Percentiles rank a stretch among this genome's conserved stretches.
Evolutionary conservation across 2,888 invertebrate species (phyloP).

Genomic region (Xanthorhoe designata): DNA sequence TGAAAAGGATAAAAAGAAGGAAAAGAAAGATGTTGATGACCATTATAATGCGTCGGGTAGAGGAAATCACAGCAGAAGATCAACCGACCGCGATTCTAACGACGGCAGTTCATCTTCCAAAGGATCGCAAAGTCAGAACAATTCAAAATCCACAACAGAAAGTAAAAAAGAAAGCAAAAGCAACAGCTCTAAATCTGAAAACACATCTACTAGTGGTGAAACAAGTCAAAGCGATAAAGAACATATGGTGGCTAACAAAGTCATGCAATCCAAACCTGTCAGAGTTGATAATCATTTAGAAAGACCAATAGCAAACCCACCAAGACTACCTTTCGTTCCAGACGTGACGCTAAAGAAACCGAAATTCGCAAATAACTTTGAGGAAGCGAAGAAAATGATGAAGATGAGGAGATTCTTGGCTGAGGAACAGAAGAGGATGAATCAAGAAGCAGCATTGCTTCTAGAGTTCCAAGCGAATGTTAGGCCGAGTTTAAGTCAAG

Average conservation of each 20-base stretch:
- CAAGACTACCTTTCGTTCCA: slow-evolving; percentile 74
- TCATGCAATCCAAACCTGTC: slow-evolving; percentile 62
- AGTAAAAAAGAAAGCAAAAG: slow-evolving; percentile 74
- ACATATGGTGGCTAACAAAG: slow-evolving; percentile 50
- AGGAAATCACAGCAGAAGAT: slow-evolving; percentile 87
- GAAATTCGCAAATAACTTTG: slow-evolving; percentile 88
- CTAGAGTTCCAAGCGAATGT: slow-evolving; percentile 82
- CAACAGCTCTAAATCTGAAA: slow-evolving; percentile 75
- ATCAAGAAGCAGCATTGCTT: slow-evolving; percentile 78
- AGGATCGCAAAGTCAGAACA: slow-evolving; percentile 70
- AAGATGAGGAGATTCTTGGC: slow-evolving; percentile 88
- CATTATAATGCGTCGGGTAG: slow-evolving; percentile 89
- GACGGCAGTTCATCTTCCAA: slow-evolving; percentile 87
- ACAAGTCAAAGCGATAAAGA: slow-evolving; percentile 83
- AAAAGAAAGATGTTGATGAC: slow-evolving; percentile 88
- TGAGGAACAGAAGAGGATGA: slow-evolving; percentile 85
- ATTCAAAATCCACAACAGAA: slow-evolving; percentile 66
- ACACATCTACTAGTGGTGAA: slow-evolving; percentile 77
- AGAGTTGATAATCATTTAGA: slow-evolving; percentile 75
- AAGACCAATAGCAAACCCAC: slow-evolving; percentile 67
- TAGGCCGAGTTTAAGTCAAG: slow-evolving; percentile 77
- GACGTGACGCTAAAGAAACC: slow-evolving; percentile 86
- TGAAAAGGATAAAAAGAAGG: slow-evolving; percentile 78
- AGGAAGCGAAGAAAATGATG: slow-evolving; percentile 88
- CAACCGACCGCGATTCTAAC: slow-evolving; percentile 92